Evolutionary conservation across 2,113 vertebrate genomes (phyloP).

Genomic region (Carassius carassius): DNA sequence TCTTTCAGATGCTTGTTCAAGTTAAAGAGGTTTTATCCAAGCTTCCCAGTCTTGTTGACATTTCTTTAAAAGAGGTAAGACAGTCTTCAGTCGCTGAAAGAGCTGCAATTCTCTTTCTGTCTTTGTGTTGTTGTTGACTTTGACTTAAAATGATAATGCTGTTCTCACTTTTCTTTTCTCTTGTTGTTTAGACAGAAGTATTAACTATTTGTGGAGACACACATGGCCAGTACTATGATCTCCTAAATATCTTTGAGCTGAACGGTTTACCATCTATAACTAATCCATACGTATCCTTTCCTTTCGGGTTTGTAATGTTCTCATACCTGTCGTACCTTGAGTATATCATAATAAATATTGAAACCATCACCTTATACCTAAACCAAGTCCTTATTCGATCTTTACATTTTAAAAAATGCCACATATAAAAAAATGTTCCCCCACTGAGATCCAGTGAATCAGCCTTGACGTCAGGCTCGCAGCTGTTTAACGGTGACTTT

Average conservation of each 20-base stretch:
- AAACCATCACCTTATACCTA: too few species aligned
- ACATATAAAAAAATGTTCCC: too few species aligned
- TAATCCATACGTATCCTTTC: constrained; percentile 92
- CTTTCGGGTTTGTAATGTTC: background rate
- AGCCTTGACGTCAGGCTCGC: constrained; percentile 44
- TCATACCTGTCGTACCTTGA: too few species aligned
- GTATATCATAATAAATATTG: too few species aligned
- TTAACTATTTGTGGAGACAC: constrained; percentile 95
- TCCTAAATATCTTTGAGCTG: constrained; percentile 92
- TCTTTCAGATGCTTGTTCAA: constrained; percentile 88
- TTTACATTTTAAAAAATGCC: too few species aligned
- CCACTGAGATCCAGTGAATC: background rate
- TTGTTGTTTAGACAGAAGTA: constrained; percentile 83
- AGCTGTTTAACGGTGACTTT: constrained; percentile 96
- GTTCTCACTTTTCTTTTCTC: constrained; percentile 50
- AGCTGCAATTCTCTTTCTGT: background rate
- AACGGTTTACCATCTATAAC: constrained; percentile 88
- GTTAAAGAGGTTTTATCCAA: constrained; percentile 91
- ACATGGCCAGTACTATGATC: constrained; percentile 92
- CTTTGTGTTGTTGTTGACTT: background rate
- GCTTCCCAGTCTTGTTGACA: constrained; percentile 89
- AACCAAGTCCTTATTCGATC: too few species aligned
- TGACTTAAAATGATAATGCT: background rate
- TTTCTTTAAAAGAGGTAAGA: constrained; percentile 85
- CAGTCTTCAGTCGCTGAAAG: too few species aligned